Conservation (phyloP, 2,888 invertebrate species). For the Tipula vernalis region DNA sequence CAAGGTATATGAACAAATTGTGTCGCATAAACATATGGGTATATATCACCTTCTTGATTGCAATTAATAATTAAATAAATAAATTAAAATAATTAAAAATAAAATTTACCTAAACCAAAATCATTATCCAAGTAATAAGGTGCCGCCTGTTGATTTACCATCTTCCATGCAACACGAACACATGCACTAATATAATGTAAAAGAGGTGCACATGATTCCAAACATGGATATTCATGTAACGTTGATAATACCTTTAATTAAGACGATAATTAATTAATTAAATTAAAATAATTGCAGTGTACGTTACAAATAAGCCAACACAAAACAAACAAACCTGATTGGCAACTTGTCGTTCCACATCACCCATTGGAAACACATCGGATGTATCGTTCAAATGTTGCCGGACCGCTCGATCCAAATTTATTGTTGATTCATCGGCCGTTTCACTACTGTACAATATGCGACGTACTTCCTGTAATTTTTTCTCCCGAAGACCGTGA, state of each 20-base stretch:
- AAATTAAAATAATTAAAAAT: constrained; percentile 13
- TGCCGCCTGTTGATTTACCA: constrained; percentile 60
- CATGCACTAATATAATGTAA: constrained; percentile 69
- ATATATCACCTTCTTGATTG: not conserved
- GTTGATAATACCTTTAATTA: constrained; percentile 67
- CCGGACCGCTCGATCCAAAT: constrained; percentile 46
- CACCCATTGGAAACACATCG: constrained; percentile 55
- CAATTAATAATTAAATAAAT: not conserved
- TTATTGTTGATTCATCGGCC: constrained; percentile 33
- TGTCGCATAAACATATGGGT: no score
- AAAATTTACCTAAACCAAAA: constrained; percentile 46
- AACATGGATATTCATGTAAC: constrained; percentile 83
- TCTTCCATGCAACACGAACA: constrained; percentile 77
- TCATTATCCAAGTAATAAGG: constrained; percentile 53
- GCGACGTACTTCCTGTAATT: constrained; percentile 57
- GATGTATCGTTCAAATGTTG: constrained; percentile 55
- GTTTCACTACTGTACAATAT: constrained; percentile 38
- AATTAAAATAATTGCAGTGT: not conserved
- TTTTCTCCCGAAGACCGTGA: constrained; percentile 56
- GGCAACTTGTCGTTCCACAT: constrained; percentile 52
- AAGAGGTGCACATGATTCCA: constrained; percentile 65
- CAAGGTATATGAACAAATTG: not conserved
- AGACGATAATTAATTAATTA: not conserved
- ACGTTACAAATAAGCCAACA: no score
- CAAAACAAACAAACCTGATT: constrained; percentile 37